Conservation (phyloP, 2,797 vertebrate genomes). For the Gephyroberyx darwinii region DNA sequence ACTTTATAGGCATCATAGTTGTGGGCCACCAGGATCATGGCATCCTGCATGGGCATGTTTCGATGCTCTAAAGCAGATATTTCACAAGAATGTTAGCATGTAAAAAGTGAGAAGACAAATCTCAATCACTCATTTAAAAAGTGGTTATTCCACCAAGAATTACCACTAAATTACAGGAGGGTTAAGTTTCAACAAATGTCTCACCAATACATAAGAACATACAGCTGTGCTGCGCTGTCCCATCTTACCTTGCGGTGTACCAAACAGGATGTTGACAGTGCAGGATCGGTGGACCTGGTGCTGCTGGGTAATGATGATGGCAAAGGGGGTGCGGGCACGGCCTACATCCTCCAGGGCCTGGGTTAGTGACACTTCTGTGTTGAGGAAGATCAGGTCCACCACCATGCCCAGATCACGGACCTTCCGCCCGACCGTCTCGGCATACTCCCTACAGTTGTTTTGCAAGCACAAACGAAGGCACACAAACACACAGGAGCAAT, state of each 20-base stretch:
- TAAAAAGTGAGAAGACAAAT: neutral
- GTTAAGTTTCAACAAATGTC: no score
- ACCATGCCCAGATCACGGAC: constrained; percentile 97
- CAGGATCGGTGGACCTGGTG: constrained; percentile 98
- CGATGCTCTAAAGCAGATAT: constrained; percentile 87
- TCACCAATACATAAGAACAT: neutral
- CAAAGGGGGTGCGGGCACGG: constrained; percentile 95
- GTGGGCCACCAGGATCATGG: constrained; percentile 95
- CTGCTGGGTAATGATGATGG: constrained; percentile 97
- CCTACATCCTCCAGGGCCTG: constrained; percentile 97
- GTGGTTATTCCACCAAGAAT: no score
- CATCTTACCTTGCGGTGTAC: constrained; percentile 93
- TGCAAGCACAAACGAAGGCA: constrained; percentile 43
- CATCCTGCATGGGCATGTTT: constrained; percentile 98
- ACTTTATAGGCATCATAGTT: constrained; percentile 93
- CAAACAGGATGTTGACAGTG: constrained; percentile 98
- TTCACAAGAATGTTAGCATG: neutral
- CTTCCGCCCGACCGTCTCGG: constrained; percentile 94
- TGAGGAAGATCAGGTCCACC: constrained; percentile 98
- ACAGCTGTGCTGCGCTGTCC: no score
- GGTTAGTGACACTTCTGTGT: constrained; percentile 95
- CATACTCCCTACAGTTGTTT: constrained; percentile 89
- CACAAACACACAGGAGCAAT: constrained; percentile 33
- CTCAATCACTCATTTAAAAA: no score
- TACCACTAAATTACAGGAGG: no score